Evolutionary conservation across 2,113 vertebrate species (phyloP).

Genomic region (Gymnogyps californianus): DNA sequence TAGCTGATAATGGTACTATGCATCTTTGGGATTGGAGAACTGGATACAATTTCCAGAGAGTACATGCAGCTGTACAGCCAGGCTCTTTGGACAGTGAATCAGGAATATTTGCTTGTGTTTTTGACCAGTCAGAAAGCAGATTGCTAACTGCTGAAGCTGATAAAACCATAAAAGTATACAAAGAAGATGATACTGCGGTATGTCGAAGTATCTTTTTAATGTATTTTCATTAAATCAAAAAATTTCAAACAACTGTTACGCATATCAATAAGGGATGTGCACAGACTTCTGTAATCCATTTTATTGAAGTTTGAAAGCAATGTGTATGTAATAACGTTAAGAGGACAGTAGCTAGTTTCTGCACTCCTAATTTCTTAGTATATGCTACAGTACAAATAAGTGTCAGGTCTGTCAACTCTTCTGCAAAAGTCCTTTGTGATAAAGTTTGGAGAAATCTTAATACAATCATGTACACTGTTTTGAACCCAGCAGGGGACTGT

Average conservation of each 20-base stretch:
- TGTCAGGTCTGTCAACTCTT: background rate
- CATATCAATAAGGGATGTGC: rapidly evolving
- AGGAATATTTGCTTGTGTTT: constrained; percentile 94
- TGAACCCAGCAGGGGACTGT: background rate
- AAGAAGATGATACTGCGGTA: constrained; percentile 94
- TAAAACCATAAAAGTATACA: constrained; percentile 98
- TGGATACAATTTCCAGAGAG: constrained; percentile 96
- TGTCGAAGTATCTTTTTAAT: constrained; percentile 2
- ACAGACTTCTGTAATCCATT: background rate
- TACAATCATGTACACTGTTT: background rate
- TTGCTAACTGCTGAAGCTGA: constrained; percentile 95
- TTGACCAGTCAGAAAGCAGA: constrained; percentile 92
- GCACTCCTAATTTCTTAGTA: background rate
- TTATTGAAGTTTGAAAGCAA: background rate
- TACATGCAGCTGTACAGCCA: constrained; percentile 95
- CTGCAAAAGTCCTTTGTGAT: background rate
- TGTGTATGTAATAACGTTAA: background rate
- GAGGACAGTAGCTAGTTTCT: background rate
- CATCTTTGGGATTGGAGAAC: constrained; percentile 99
- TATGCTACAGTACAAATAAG: background rate
- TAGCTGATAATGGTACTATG: constrained; percentile 98
- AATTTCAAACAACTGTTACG: background rate
- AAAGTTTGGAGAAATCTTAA: background rate
- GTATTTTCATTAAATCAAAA: background rate
- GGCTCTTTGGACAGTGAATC: constrained; percentile 98